Base-by-base conservation (phyloP, 2,797 vertebrate species). In the Dicrostonyx torquatus region DNA sequence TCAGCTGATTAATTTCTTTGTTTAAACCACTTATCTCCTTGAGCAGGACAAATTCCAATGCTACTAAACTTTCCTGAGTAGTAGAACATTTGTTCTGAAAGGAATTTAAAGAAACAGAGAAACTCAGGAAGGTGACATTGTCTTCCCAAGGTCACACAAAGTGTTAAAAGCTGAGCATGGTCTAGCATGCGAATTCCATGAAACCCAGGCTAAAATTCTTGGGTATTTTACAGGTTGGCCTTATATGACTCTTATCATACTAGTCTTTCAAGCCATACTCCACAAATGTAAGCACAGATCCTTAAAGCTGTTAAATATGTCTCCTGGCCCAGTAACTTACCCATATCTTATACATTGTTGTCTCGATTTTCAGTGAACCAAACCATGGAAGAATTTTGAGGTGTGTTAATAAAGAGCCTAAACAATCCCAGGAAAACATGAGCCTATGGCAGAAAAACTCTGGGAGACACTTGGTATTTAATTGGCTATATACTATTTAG, bases 341-440 rank as follows among this genome's bases (percentile, higher is more conserved):
- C 14, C 31, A 80, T 86, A 76, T 12, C n/a, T 91, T 93, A 37
- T 15, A 83, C 40, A 83, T 60, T 75, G 68, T 22, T 89, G 13
- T 50, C 50, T 92, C 43, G 2, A 5, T 55, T 96, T 37, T 40
- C 17, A 24, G 77, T 22, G 26, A 87, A 14, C n/a, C 72, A 90
- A 93, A 93, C 58, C 58, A 53, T 48, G 26, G 53, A 70, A 86
- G 66, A 96, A 90, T 70, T n/a, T 92, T 79, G 93, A 58, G 13
- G 13, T 88, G 5, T 13, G 62, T 88, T 92, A 90, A 88, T 88
- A 85, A 92, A 89, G 6, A 40, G 18, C 24, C 45, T 92, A 93
- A 80, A 34, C 15, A 89, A 93, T 66, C 8, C 22, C 84, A 68
- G 14, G 29, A 40, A 87, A 91, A 75, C 13, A 85, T 73, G 73